These are phyloP conservation scores for Agrochola macilenta DNA, from an alignment of 2,888 invertebrate species.

Conservation along the genomic window DNA sequence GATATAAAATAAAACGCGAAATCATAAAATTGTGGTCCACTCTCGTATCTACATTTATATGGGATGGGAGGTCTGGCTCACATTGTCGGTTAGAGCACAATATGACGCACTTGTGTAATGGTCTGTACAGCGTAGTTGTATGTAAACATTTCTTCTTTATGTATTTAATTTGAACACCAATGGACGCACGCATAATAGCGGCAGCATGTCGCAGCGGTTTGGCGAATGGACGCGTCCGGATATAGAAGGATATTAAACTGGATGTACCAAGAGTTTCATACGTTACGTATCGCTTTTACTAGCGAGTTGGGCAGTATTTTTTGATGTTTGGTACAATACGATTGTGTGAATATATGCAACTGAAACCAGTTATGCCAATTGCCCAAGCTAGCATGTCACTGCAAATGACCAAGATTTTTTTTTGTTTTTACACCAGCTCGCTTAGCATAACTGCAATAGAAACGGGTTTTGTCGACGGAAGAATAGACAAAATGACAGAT, in stretches of 20 bases:
- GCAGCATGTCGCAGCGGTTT: slow-evolving; percentile 88
- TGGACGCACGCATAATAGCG: slow-evolving; percentile 85
- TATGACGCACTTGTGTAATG: slow-evolving; percentile 68
- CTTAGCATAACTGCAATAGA: too few species aligned
- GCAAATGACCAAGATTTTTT: not conserved
- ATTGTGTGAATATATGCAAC: slow-evolving; percentile 12
- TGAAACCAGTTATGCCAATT: not conserved
- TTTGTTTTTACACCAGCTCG: not conserved
- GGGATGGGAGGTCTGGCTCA: slow-evolving; percentile 58
- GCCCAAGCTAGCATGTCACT: not conserved
- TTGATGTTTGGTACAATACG: slow-evolving; percentile 6
- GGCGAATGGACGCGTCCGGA: slow-evolving; percentile 81
- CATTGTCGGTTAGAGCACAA: slow-evolving; percentile 63
- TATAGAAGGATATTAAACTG: slow-evolving; percentile 66
- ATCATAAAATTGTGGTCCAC: slow-evolving; percentile 62
- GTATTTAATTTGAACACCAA: slow-evolving; percentile 88
- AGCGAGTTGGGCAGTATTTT: slow-evolving; percentile 33
- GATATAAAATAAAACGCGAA: slow-evolving; percentile 55
- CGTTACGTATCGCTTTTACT: slow-evolving; percentile 43
- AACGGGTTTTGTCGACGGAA: too few species aligned
- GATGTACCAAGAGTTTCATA: slow-evolving; percentile 62
- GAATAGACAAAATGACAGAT: too few species aligned
- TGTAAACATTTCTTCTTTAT: slow-evolving; percentile 86
- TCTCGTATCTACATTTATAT: slow-evolving; percentile 59
- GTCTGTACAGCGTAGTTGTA: slow-evolving; percentile 71